Evolutionary conservation across 2,888 invertebrate genomes (phyloP).

Genomic region (Melipona bicolor): DNA sequence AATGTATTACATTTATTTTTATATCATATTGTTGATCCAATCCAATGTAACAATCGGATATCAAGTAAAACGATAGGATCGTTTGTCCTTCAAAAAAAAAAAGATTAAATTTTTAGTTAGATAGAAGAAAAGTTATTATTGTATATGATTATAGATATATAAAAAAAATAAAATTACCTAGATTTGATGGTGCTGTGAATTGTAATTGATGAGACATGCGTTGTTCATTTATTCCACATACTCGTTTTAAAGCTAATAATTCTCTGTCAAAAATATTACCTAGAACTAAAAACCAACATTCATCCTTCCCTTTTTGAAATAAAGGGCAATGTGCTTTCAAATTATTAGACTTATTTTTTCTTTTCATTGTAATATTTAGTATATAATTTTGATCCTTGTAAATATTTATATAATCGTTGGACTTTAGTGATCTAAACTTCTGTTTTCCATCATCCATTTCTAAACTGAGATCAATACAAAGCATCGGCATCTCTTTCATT

Average conservation of each 20-base stretch:
- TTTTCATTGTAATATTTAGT: conserved; percentile 86
- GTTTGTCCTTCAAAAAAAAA: conserved; percentile 87
- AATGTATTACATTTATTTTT: conserved; percentile 81
- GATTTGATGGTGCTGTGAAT: conserved; percentile 87
- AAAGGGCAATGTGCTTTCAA: conserved; percentile 91
- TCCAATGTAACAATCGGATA: conserved; percentile 97
- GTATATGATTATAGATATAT: background rate
- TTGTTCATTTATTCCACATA: conserved; percentile 85
- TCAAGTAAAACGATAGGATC: conserved; percentile 91
- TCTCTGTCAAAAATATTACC: conserved; percentile 90
- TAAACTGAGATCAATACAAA: conserved; percentile 75
- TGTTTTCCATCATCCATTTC: conserved; percentile 64
- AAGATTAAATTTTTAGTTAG: conserved; percentile 10
- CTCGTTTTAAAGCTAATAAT: conserved; percentile 92
- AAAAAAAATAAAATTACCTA: conserved; percentile 80
- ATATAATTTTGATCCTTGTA: conserved; percentile 88
- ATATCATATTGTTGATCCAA: conserved; percentile 94
- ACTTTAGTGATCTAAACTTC: conserved; percentile 60
- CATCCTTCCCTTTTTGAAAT: conserved; percentile 97
- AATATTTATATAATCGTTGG: conserved; percentile 68
- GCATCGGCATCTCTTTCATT: conserved; percentile 79
- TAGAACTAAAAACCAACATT: conserved; percentile 96
- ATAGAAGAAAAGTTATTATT: background rate
- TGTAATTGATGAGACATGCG: conserved; percentile 86
- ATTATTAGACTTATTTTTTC: conserved; percentile 86